phyloP scores from a whole-genome alignment of 1,140 invertebrate species.

The Phymastichus coffea region DNA sequence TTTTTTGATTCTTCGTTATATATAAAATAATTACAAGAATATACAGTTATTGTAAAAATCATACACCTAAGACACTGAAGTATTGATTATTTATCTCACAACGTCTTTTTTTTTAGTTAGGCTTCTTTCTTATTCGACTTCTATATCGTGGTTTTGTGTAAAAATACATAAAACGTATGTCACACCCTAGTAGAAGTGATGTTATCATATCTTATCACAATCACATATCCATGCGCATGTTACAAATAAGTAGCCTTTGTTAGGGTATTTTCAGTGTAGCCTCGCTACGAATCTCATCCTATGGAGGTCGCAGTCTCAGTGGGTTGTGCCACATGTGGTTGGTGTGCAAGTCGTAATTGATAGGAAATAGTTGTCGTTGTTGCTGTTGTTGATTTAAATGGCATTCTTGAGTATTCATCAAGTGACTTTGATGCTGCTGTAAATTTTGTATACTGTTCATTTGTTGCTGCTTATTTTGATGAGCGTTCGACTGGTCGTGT shows the following conservation, averaged over 20 bases:
- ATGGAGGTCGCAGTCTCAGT: conserved; percentile 53
- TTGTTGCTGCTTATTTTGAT: conserved; percentile 32
- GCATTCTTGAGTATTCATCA: conserved; percentile 33
- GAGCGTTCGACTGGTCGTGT: conserved; percentile 32
- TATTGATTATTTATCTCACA: conserved; percentile 9
- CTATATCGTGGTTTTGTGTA: not conserved
- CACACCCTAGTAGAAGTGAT: no score
- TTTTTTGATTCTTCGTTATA: no score
- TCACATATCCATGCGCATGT: not conserved
- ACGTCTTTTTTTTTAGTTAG: not conserved
- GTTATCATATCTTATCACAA: not conserved
- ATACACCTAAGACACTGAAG: conserved; percentile 22
- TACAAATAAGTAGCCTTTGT: conserved; percentile 49
- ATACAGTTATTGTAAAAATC: conserved; percentile 24
- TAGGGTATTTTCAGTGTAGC: conserved; percentile 54
- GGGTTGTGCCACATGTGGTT: conserved; percentile 45
- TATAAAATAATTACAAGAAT: conserved; percentile 24
- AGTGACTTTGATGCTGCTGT: conserved; percentile 32
- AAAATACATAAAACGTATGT: no score
- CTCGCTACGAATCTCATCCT: conserved; percentile 42
- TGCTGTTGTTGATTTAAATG: conserved; percentile 24
- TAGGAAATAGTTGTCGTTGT: conserved; percentile 1
- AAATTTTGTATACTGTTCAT: conserved; percentile 36
- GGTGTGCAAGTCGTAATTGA: conserved; percentile 6
- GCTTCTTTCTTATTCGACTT: not conserved